Evolutionary conservation across 2,888 invertebrate species (phyloP).

Genomic region (Coenonympha arcania): DNA sequence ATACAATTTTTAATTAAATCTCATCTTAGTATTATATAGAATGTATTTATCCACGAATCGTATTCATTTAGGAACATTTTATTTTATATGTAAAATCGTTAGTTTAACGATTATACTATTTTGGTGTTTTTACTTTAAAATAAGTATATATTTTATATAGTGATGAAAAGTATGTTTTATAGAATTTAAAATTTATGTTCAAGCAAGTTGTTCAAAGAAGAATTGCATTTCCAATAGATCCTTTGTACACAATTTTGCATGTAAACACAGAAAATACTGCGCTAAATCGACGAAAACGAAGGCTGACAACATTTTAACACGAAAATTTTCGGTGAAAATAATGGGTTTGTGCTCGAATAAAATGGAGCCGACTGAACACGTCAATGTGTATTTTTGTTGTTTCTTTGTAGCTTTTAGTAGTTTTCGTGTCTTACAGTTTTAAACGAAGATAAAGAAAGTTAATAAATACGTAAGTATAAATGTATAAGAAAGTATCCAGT

Average conservation of each 20-base stretch:
- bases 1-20: no score
- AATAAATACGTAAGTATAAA: no score
- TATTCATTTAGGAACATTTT: no score
- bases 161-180: no score
- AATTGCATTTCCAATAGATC: constrained; percentile 5
- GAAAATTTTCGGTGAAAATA: constrained; percentile 21
- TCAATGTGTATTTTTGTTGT: constrained; percentile 9
- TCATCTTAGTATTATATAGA: no score
- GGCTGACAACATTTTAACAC: constrained; percentile 19
- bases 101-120: no score
- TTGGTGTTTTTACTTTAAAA: no score
- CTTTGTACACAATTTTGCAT: constrained; percentile 6
- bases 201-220: neutral
- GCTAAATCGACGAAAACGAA: constrained; percentile 17
- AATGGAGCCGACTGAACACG: constrained; percentile 8
- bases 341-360: constrained; percentile 12
- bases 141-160: neutral
- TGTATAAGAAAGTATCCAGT: neutral
- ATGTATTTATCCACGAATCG: no score
- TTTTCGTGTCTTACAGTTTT: neutral
- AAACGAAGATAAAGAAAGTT: no score
- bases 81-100: no score
- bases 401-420: neutral
- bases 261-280: constrained; percentile 6
- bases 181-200: no score